Evolutionary conservation across 2,113 vertebrate species (phyloP).

Genomic region (Tapirus terrestris): DNA sequence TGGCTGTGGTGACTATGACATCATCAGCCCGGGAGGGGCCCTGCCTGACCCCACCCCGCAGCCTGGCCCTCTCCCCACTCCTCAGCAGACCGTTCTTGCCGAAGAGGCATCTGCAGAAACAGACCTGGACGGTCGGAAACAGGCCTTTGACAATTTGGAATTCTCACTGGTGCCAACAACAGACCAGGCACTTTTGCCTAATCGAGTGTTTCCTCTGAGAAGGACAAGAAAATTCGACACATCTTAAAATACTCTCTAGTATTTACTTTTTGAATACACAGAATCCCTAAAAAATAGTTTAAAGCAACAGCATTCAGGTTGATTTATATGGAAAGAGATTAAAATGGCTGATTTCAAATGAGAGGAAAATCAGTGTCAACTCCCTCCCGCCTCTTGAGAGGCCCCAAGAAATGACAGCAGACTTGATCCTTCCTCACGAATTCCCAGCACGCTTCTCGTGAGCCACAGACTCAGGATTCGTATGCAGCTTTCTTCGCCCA

Average conservation of each 20-base stretch:
- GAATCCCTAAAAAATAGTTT: not conserved
- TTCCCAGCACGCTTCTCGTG: not conserved
- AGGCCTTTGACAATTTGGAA: not conserved
- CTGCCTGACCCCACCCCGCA: not conserved
- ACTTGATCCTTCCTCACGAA: rapidly evolving
- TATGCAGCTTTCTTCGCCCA: rapidly evolving
- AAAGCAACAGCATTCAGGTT: not conserved
- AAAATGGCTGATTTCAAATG: not conserved
- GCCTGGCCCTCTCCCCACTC: not conserved
- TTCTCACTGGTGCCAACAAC: not conserved
- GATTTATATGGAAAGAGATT: not conserved
- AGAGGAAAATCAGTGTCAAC: not conserved
- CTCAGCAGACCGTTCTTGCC: not conserved
- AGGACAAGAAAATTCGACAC: not conserved
- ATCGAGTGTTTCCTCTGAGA: not conserved
- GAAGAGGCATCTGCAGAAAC: not conserved
- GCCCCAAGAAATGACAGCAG: not conserved
- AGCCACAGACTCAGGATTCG: not conserved
- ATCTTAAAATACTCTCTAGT: not conserved
- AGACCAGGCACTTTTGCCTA: not conserved
- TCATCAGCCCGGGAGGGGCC: not conserved
- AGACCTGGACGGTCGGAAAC: not conserved
- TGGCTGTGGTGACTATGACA: rapidly evolving
- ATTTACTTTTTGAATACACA: constrained; percentile 29
- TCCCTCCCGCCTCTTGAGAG: not conserved